Evolutionary conservation across 2,113 vertebrate species (phyloP).

Genomic region (Boulengeromyrus knoepffleri): DNA sequence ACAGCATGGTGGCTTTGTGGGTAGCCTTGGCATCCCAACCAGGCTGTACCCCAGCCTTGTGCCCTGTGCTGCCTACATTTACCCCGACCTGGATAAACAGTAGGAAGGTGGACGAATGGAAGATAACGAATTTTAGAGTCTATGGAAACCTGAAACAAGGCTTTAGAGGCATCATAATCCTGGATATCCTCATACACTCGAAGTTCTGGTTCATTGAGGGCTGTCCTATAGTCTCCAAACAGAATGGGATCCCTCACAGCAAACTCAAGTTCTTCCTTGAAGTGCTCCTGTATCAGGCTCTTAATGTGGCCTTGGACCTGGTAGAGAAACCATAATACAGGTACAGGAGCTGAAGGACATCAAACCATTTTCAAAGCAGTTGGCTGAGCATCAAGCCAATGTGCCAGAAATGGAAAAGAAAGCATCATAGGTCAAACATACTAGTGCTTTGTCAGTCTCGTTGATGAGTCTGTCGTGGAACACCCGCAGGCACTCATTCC

Average conservation of each 20-base stretch:
- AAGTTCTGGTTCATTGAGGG: conserved; percentile 69
- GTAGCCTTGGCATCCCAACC: background rate
- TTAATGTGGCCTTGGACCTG: conserved; percentile 80
- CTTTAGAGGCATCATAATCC: conserved; percentile 83
- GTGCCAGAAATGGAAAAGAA: background rate
- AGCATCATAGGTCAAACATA: conserved; percentile 45
- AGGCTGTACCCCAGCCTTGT: background rate
- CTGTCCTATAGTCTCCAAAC: conserved; percentile 86
- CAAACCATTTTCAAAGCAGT: background rate
- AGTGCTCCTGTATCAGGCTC: conserved; percentile 67
- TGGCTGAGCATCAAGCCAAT: background rate
- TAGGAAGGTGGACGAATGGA: background rate
- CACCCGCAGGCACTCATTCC: conserved; percentile 89
- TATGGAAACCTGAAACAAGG: conserved; percentile 76
- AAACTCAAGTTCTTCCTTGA: conserved; percentile 56
- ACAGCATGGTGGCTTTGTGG: background rate
- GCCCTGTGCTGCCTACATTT: background rate
- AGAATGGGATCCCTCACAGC: conserved; percentile 81
- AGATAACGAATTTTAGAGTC: background rate
- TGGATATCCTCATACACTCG: conserved; percentile 89
- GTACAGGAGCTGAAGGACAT: background rate
- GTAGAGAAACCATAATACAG: background rate
- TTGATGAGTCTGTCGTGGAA: conserved; percentile 90
- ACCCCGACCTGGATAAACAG: background rate
- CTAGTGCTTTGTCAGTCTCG: conserved; percentile 77